A percentile compares a stretch with the other conserved stretches of the same genome.
These are phyloP conservation scores for Onthophagus taurus DNA, from an alignment of 1,140 invertebrate species.

Conservation along the genomic window DNA sequence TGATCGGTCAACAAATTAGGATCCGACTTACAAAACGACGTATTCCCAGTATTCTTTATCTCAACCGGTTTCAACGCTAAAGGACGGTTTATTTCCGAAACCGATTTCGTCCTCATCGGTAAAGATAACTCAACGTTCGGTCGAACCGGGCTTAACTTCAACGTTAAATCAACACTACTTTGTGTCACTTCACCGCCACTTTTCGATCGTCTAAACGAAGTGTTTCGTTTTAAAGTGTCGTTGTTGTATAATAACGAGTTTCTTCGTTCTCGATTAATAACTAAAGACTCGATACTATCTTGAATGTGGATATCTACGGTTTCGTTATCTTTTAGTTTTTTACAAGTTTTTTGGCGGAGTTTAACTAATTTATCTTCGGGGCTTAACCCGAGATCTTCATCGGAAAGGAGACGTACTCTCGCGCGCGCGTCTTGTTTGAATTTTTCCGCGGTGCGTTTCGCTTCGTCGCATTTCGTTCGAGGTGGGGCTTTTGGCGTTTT, in stretches of 20 bases:
- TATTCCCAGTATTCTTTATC: constrained; percentile 18
- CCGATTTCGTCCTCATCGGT: constrained; percentile 27
- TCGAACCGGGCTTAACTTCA: background rate
- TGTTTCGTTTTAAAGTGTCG: constrained; percentile 28
- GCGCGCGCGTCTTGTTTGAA: constrained; percentile 56
- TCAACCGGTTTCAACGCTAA: background rate
- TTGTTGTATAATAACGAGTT: constrained; percentile 24
- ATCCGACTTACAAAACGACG: constrained; percentile 44
- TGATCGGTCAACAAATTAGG: constrained; percentile 45
- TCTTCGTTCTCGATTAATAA: constrained; percentile 23
- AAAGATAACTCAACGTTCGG: too few species aligned
- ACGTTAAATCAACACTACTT: background rate
- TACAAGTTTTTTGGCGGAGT: constrained; percentile 27
- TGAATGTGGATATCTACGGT: constrained; percentile 17
- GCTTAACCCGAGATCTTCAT: constrained; percentile 49
- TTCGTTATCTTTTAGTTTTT: constrained; percentile 20
- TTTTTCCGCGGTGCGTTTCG: constrained; percentile 46
- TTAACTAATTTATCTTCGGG: constrained; percentile 55
- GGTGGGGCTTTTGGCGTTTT: constrained; percentile 42
- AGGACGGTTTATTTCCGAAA: constrained; percentile 22
- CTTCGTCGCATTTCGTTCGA: constrained; percentile 40
- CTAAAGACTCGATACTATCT: constrained; percentile 24
- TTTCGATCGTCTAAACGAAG: constrained; percentile 27
- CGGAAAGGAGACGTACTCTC: constrained; percentile 57
- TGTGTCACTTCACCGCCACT: constrained; percentile 21